Base-by-base conservation (phyloP, 92 coral and sea anemone species). In the Phenganax subtilis region DNA sequence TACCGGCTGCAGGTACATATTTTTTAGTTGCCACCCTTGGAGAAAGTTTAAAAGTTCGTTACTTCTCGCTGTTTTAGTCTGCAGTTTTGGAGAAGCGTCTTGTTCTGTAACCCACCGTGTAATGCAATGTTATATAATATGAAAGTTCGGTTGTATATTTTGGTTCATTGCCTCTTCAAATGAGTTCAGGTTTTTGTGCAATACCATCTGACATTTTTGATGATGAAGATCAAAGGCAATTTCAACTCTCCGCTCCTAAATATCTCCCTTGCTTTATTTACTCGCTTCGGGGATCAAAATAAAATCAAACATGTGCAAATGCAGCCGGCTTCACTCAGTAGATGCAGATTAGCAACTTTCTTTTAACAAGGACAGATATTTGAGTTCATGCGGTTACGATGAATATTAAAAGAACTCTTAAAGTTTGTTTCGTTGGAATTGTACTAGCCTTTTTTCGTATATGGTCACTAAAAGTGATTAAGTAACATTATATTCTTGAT, bases 201-300 rank as follows among this genome's bases (percentile, higher is more conserved):
- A 2, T 62, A 6, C 28, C 29, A 3, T 31, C 31, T 76, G 54
- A 27, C 81, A n/a, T 28, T 51, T 54, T 76, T 76, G 81, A 76
- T 76, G 31, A 11, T 69, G 59, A 54, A 76, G 69, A 76, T 76
- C 69, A 76, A 76, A 76, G 81, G 15, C 7, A 37, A 27, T 6
- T n/a, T 9, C 10, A 0, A 12, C 55, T 20, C 81, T 27, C 69
- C 81, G 71, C 54, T 0, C 10, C 14, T 59, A 10, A 27, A 11
- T 76, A 59, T 76, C n/a, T 57, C 44, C 17, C 64, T 76, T 30
- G 14, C 16, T 30, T 53, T n/a, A 57, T 59, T 59, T 29, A 28
- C 81, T 57, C 52, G 53, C 54, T 68, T 68, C 73, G 73, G 73
- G 70, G 25, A 6, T 54, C 17, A 12, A 12, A 17, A 10, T 9